A percentile compares a stretch with the other conserved stretches of the same genome.
Evolutionary conservation across 2,888 invertebrate genomes (phyloP).

Genomic region (Torymus texanus): DNA sequence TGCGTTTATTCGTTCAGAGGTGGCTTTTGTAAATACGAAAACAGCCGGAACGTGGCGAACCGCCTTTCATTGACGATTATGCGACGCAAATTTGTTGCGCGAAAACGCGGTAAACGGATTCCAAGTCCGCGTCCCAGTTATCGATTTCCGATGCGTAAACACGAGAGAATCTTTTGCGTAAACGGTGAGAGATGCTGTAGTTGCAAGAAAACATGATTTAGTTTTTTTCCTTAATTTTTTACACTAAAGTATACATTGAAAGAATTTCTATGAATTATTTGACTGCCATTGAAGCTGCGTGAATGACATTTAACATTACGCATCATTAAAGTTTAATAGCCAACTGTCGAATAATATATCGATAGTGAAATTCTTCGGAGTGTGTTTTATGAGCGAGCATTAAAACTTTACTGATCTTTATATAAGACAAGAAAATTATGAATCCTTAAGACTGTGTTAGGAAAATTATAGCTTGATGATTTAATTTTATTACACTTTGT

Average conservation of each 20-base stretch:
- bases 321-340: constrained; percentile 15
- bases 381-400: constrained; percentile 3
- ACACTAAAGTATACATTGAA: no score
- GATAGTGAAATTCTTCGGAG: not conserved
- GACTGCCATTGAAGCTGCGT: not conserved
- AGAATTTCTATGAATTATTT: no score
- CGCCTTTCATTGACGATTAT: constrained; percentile 24
- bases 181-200: not conserved
- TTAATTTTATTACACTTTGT: no score
- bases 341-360: not conserved
- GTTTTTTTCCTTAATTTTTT: no score
- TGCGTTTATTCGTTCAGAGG: constrained; percentile 59
- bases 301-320: constrained; percentile 3
- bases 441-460: no score
- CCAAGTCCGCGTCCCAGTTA: constrained; percentile 2
- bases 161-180: not conserved
- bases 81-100: not conserved
- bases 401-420: not conserved
- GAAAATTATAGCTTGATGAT: no score
- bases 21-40: constrained; percentile 64
- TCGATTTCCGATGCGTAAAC: constrained; percentile 24
- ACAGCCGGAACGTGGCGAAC: constrained; percentile 59
- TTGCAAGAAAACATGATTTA: no score
- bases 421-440: no score
- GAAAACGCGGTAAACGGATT: not conserved